Percentiles rank a stretch among this genome's conserved stretches.
phyloP scores from a whole-genome alignment of 2,113 vertebrate species.

The Phasianus colchicus region DNA sequence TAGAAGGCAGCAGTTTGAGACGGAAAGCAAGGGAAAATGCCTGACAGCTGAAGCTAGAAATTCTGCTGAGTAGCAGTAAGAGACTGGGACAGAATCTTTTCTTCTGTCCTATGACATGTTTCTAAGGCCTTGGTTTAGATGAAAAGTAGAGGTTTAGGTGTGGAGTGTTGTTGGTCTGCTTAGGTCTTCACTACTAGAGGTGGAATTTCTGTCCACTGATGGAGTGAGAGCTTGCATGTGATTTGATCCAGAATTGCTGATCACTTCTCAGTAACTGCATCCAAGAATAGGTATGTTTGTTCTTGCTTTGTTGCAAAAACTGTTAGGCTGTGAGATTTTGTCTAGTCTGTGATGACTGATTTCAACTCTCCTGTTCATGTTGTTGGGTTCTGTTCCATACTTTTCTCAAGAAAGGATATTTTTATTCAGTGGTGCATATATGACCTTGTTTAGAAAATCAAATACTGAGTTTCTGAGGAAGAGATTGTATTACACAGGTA shows the following conservation, averaged over 20 bases:
- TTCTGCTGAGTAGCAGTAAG: not conserved
- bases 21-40: not conserved
- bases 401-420: not conserved
- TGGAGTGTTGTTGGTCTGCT: not conserved
- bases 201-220: not conserved
- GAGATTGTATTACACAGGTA: not conserved
- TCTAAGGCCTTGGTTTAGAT: not conserved
- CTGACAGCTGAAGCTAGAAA: not conserved
- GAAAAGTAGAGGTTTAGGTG: not conserved
- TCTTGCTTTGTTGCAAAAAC: not conserved
- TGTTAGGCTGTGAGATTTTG: not conserved
- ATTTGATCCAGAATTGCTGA: not conserved
- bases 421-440: not conserved
- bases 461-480: not conserved
- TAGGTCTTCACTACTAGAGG: not conserved
- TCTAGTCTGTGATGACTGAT: not conserved
- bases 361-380: not conserved
- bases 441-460: slow-evolving; percentile 17
- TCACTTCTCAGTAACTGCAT: not conserved
- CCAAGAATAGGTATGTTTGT: not conserved
- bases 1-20: not conserved
- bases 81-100: not conserved
- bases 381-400: not conserved
- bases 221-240: not conserved
- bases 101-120: not conserved